Conservation (phyloP, 2,888 invertebrate species). For the Eristalis pertinax region DNA sequence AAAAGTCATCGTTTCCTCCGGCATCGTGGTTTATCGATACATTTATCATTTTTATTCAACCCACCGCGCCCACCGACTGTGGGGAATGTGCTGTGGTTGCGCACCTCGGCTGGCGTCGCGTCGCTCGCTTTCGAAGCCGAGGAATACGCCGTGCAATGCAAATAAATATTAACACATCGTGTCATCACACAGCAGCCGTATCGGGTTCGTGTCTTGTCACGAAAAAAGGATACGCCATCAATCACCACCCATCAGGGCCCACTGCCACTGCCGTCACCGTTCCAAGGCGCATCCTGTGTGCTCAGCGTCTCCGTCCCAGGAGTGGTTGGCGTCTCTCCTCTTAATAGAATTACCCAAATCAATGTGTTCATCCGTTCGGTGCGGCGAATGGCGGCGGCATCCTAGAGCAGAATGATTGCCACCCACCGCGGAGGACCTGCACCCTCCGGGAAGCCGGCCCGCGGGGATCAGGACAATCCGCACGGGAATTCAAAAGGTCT, state of each 20-base stretch:
- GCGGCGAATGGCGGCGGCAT: slow-evolving; percentile 15
- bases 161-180: slow-evolving; percentile 18
- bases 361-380: slow-evolving; percentile 57
- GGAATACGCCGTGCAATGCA: neutral
- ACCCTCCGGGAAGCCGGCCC: neutral
- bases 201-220: slow-evolving; percentile 13
- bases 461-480: neutral
- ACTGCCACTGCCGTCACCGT: slow-evolving; percentile 1
- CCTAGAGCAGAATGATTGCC: neutral
- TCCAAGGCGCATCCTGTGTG: slow-evolving; percentile 7
- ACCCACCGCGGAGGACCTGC: neutral
- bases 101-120: neutral
- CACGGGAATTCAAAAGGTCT: neutral
- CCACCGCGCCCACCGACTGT: neutral
- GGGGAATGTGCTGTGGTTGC: slow-evolving; percentile 5
- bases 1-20: slow-evolving; percentile 19
- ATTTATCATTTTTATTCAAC: slow-evolving; percentile 30
- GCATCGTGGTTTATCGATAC: slow-evolving; percentile 8
- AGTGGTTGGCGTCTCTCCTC: slow-evolving; percentile 26
- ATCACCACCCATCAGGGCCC: slow-evolving; percentile 20
- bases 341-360: slow-evolving; percentile 54
- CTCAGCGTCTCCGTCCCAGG: neutral
- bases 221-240: slow-evolving; percentile 14
- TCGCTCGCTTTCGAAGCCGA: neutral
- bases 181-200: neutral